Percentiles rank a stretch among this genome's conserved stretches.
Conservation (phyloP, 2,888 invertebrate genomes). For the Trilocha varians region DNA sequence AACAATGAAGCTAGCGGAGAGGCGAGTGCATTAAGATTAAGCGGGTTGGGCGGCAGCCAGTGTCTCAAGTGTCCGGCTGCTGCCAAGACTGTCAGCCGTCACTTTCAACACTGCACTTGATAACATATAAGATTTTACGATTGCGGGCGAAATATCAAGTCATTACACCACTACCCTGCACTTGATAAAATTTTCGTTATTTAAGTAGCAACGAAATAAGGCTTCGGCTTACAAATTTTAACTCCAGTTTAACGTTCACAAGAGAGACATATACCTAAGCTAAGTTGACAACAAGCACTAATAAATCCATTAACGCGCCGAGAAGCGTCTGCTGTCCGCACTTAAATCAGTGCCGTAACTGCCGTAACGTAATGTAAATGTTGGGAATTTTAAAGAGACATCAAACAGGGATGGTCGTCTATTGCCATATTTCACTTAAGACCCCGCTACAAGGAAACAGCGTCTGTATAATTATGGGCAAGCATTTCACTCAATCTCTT, state of each 20-base stretch:
- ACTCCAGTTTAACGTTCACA: not conserved
- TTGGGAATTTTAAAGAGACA: not conserved
- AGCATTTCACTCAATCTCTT: too few relatives aligned
- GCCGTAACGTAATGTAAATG: not conserved
- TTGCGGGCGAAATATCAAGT: not conserved
- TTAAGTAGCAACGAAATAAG: too few relatives aligned
- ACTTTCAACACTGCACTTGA: not conserved
- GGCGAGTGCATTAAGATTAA: slow-evolving; percentile 66
- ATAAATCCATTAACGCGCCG: not conserved
- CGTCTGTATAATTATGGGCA: not conserved
- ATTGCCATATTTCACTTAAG: not conserved
- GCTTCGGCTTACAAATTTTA: too few relatives aligned
- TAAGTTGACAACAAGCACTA: not conserved
- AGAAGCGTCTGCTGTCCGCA: not conserved
- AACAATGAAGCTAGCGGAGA: slow-evolving; percentile 48
- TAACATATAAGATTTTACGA: not conserved
- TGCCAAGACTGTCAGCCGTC: slow-evolving; percentile 44
- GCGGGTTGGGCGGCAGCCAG: slow-evolving; percentile 60
- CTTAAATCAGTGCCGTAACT: not conserved
- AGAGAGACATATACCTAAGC: not conserved
- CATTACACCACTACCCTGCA: not conserved
- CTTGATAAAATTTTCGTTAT: too few relatives aligned
- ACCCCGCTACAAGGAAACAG: not conserved
- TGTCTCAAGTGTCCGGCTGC: slow-evolving; percentile 57
- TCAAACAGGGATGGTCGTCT: not conserved